A percentile compares a stretch with the other conserved stretches of the same genome.
phyloP scores from a whole-genome alignment of 2,113 vertebrate species.

The Oxygymnocypris stewartii region DNA sequence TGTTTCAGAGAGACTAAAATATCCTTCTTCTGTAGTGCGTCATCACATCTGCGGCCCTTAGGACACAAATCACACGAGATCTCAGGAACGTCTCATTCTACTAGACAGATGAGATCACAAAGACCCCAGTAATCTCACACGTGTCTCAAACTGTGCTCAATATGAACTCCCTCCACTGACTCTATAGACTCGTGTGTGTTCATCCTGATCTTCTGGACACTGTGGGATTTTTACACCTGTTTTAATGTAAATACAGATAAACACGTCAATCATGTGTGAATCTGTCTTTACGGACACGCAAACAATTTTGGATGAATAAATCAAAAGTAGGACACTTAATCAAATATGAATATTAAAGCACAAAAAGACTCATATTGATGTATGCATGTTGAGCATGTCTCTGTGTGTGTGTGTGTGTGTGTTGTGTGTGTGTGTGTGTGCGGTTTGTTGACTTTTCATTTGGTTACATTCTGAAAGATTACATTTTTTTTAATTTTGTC shows the following conservation, averaged over 20 bases:
- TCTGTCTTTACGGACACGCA: not conserved
- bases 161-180: too few relatives aligned
- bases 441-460: too few relatives aligned
- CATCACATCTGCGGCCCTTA: not conserved
- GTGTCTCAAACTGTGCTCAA: not conserved
- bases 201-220: too few relatives aligned
- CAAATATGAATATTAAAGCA: not conserved
- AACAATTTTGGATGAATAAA: not conserved
- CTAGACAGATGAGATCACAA: not conserved
- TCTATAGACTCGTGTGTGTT: too few relatives aligned
- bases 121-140: not conserved
- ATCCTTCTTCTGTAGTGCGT: not conserved
- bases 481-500: too few relatives aligned
- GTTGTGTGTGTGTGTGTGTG: too few relatives aligned
- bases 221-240: too few relatives aligned
- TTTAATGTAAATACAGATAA: too few relatives aligned
- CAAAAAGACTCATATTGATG: too few relatives aligned
- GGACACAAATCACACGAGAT: not conserved
- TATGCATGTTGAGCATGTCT: too few relatives aligned
- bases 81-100: not conserved
- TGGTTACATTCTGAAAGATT: too few relatives aligned
- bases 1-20: not conserved
- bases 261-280: not conserved
- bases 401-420: too few relatives aligned
- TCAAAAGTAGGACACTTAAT: not conserved